Evolutionary conservation across 2,113 vertebrate genomes (phyloP).

Genomic region (Tichodroma muraria): DNA sequence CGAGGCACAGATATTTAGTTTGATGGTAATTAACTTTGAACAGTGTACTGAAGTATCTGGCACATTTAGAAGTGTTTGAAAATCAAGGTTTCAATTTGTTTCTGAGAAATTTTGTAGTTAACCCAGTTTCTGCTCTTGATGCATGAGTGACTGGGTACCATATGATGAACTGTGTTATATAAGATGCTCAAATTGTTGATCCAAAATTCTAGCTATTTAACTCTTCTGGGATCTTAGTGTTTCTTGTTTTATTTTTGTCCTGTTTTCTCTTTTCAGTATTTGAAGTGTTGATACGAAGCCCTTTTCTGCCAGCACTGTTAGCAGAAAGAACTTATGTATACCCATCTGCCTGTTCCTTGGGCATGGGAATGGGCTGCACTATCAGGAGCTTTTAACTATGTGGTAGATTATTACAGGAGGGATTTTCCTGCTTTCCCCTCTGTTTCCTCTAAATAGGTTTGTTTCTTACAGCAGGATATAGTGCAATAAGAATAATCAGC

Average conservation of each 20-base stretch:
- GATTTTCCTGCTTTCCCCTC: not conserved
- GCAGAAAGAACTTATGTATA: conserved; percentile 33
- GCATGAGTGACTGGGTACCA: conserved; percentile 45
- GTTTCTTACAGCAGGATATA: not conserved
- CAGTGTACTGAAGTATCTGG: not conserved
- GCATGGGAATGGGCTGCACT: not conserved
- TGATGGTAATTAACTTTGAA: conserved; percentile 19
- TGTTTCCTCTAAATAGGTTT: not conserved
- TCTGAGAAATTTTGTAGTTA: conserved; percentile 51
- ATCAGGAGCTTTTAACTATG: not conserved
- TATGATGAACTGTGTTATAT: conserved; percentile 57
- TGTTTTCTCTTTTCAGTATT: conserved; percentile 56
- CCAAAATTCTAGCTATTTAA: conserved; percentile 58
- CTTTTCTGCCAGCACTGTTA: conserved; percentile 46
- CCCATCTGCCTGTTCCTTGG: conserved; percentile 47
- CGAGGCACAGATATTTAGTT: not conserved
- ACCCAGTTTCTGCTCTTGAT: conserved; percentile 58
- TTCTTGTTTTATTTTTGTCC: conserved; percentile 61
- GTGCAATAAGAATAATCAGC: not conserved
- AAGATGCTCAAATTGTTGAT: conserved; percentile 59
- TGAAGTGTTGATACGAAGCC: conserved; percentile 54
- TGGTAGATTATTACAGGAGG: not conserved
- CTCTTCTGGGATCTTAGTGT: conserved; percentile 51
- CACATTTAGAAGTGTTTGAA: conserved; percentile 42
- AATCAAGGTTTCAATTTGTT: conserved; percentile 42